Evolutionary conservation across 2,797 vertebrate genomes (phyloP), one percentile per base, ranked within the genome.

Genomic region (Mico argentatus): DNA sequence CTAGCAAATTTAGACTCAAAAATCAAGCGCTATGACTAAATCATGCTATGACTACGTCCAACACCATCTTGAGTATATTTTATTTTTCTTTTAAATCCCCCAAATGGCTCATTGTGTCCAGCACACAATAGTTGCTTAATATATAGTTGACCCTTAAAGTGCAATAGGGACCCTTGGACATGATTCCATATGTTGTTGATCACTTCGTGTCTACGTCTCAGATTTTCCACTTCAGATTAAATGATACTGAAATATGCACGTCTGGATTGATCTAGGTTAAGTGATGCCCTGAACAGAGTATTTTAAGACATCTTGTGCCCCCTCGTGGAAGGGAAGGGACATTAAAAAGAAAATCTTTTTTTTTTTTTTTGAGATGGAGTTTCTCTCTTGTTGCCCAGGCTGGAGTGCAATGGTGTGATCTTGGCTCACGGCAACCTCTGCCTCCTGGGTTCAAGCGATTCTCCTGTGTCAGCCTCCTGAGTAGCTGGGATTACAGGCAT

Each of bases 221-320:
- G 52, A 72, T 46, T 26, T 82, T 79, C 48, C 33, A 79, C 64
- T 57, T 44, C 39, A 86, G 36, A 77, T 55, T 67, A 36, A 86
- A 57, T 30, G 61, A 48, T 24, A 27, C 52, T 77, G 89, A 97
- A 94, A 77, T 46, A 94, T 87, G 81, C 39, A 59, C 33, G 50
- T 72, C 85, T 36, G 61, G 95, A 88, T 90, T 46, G 48, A 33
- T 27, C 72, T 61, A 52, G 55, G 57, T 30, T 30, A 86, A 50
- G 1, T 15, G 61, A 88, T 33, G 67, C 50, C 77, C 85, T 41
- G 22, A 80, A 50, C 17, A 41, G 52, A 88, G 39, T 67, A 92
- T 96, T 92, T 95, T 95, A 94, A 95, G 85, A 85, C 67, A 77
- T 91, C 92, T 87, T 73, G 41, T 95, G 97, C 97, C 97, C 97